Percentiles rank a stretch among this genome's conserved stretches.
Evolutionary conservation across 2,888 invertebrate species (phyloP).

Genomic region (Tortrix viridana): DNA sequence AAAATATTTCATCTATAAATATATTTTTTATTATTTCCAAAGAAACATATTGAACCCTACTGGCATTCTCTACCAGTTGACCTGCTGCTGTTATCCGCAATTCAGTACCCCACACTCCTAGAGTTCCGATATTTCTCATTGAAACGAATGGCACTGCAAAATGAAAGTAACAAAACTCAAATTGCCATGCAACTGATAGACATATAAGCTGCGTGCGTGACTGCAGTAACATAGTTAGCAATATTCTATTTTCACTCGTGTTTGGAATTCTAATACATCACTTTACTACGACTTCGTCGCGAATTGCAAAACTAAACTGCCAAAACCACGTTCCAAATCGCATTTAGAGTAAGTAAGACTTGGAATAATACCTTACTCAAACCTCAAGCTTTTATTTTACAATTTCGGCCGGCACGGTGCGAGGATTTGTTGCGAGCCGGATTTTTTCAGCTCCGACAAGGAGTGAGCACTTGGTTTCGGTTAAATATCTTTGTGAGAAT

Average conservation of each 20-base stretch:
- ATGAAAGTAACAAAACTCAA: background rate
- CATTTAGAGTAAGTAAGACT: conserved; percentile 21
- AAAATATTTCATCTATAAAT: no score
- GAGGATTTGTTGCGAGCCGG: conserved; percentile 43
- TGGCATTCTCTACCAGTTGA: no score
- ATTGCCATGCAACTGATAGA: background rate
- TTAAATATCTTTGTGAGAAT: conserved; percentile 62
- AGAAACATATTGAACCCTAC: no score
- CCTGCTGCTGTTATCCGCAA: no score
- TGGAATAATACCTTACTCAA: conserved; percentile 28
- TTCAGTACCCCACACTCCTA: no score
- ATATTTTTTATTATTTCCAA: no score
- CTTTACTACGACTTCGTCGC: conserved; percentile 1
- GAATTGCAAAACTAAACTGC: conserved; percentile 14
- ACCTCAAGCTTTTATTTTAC: conserved; percentile 36
- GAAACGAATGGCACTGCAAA: background rate
- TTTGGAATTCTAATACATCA: conserved; percentile 23
- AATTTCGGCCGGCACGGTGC: conserved; percentile 42
- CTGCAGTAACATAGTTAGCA: conserved; percentile 2
- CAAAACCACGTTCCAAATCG: conserved; percentile 27
- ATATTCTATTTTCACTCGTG: conserved; percentile 19
- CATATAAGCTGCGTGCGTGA: background rate
- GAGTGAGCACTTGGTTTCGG: conserved; percentile 53
- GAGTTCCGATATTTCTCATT: no score
- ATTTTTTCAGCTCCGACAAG: conserved; percentile 56